Base-by-base conservation (phyloP, 2,888 invertebrate species). In the Bellardia bayeri region DNA sequence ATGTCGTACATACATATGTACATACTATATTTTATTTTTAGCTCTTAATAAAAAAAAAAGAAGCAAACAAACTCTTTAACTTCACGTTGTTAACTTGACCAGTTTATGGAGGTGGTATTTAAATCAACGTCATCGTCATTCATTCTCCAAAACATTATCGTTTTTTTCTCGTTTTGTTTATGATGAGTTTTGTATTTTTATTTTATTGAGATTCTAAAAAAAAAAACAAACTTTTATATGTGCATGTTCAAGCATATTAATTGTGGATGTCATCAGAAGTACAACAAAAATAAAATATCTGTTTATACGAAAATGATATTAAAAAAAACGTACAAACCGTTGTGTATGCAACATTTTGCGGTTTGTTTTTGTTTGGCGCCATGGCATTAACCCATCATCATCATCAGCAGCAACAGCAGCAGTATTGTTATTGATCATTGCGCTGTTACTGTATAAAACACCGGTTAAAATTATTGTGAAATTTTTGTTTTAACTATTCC, bases 291-390 rank as follows among this genome's bases (percentile, higher is more conserved):
- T 45, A 61, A 69, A 78, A 63, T 81, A 72, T 79, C 61, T 54
- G 71, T 81, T 81, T 58, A 68, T 30, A 56, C 56, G 16, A 68
- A 23, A 37, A 37, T 37, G 1, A 68, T 49, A 16, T 33, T 33
- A 23, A 68, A 40, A 51, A 56, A 45, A 66, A 74, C 71, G 13
- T 66, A 63, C 14, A 72, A 85, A 79, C 23, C 49, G 64, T 82
- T 71, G 64, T 75, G 40, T 83, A 64, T 87, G 63, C 64, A 76
- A 72, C 51, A 87, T 81, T 87, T 84, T 82, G 74, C 14, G 85
- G 87, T 85, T 75, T 85, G 78, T 78, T 83, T 76, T 83, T 80
- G 80, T 84, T 80, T 87, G 87, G 87, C 87, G 85, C 87, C 87
- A 82, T 82, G 72, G 49, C 68, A 85, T 84, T 74, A 84, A 81